Conservation (phyloP, 2,888 invertebrate genomes). For the Steinernema scapterisci region DNA sequence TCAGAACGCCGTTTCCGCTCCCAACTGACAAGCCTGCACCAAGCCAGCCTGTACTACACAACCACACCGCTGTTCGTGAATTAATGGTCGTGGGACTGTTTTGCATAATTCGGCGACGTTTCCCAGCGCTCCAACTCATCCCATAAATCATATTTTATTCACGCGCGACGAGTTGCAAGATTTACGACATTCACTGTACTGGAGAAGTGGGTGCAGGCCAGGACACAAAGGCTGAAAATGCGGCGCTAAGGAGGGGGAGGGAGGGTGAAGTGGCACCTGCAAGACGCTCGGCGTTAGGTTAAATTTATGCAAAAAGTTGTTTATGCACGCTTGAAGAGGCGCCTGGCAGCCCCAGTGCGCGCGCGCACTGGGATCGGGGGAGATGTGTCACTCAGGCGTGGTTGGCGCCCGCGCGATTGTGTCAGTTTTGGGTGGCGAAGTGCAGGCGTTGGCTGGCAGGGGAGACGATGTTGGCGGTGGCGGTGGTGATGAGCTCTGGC, state of each 20-base stretch:
- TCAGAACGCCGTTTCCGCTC: too few relatives aligned
- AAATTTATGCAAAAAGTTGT: slow-evolving; percentile 33
- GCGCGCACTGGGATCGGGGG: slow-evolving; percentile 2
- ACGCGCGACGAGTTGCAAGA: too few relatives aligned
- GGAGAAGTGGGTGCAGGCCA: too few relatives aligned
- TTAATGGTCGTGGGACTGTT: slow-evolving; percentile 26
- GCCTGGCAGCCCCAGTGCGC: too few relatives aligned
- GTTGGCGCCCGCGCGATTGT: slow-evolving; percentile 21
- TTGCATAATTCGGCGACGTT: slow-evolving; percentile 17
- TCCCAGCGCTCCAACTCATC: background rate
- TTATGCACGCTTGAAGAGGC: slow-evolving; percentile 14
- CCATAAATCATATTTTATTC: slow-evolving; percentile 11
- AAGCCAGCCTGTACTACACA: too few relatives aligned
- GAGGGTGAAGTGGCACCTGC: slow-evolving; percentile 11
- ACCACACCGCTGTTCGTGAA: background rate
- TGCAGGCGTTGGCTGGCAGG: background rate
- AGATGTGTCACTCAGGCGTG: slow-evolving; percentile 27
- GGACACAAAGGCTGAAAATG: too few relatives aligned
- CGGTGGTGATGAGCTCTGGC: background rate
- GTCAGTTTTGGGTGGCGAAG: slow-evolving; percentile 8
- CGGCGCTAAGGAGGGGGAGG: background rate
- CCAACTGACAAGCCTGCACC: too few relatives aligned
- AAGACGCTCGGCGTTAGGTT: background rate
- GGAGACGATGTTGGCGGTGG: background rate
- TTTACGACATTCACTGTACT: too few relatives aligned